Conservation (phyloP, 2,888 invertebrate species). For the Lordiphosa andalusiaca region DNA sequence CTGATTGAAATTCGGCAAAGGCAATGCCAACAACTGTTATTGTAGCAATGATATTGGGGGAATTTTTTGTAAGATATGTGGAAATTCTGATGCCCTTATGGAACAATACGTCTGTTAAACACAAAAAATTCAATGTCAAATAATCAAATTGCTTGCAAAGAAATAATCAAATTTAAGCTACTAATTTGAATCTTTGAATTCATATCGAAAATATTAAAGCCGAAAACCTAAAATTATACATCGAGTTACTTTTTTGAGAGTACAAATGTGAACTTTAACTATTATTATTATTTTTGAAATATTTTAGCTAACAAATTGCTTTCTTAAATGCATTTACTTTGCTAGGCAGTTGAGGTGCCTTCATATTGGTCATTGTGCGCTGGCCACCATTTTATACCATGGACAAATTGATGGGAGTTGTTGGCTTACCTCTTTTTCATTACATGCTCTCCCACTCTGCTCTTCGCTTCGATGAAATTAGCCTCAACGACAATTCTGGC, state of each 20-base stretch:
- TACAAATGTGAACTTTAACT: no score
- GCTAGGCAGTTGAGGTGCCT: not conserved
- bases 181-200: no score
- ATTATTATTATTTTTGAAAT: no score
- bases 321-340: no score
- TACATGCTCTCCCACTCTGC: conserved; percentile 1
- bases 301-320: no score
- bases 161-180: not conserved
- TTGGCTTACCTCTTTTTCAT: conserved; percentile 26
- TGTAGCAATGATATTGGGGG: conserved; percentile 7
- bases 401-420: conserved; percentile 35
- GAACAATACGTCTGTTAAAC: not conserved
- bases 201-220: no score
- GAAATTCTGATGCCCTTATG: not conserved
- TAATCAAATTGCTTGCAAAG: not conserved
- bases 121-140: not conserved
- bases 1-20: conserved; percentile 51
- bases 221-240: no score
- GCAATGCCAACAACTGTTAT: conserved; percentile 24
- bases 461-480: conserved; percentile 31
- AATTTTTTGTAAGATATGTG: not conserved
- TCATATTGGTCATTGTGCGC: conserved; percentile 17
- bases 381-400: conserved; percentile 3
- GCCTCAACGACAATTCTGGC: conserved; percentile 30
- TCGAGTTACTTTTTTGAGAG: no score